phyloP scores from a whole-genome alignment of 2,113 vertebrate species.

The Lagopus leucura region DNA sequence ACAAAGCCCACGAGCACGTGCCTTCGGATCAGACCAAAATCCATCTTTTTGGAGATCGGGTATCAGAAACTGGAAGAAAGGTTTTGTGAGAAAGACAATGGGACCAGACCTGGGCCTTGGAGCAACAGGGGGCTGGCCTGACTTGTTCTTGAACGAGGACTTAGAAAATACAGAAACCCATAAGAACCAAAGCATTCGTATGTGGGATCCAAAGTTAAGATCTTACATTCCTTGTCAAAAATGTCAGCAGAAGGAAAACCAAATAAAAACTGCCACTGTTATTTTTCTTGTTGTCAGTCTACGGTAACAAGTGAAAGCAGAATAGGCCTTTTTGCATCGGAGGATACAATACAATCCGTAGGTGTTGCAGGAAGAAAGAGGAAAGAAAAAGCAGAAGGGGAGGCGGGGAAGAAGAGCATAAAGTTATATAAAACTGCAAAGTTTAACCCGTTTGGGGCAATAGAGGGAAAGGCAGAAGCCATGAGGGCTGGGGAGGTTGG shows the following conservation, averaged over 20 bases:
- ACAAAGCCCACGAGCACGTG: background rate
- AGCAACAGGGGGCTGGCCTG: background rate
- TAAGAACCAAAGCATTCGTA: fast-evolving
- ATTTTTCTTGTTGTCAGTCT: conserved; percentile 41
- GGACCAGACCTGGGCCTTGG: background rate
- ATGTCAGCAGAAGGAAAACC: conserved; percentile 6
- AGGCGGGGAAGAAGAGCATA: background rate
- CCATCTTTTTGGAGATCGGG: background rate
- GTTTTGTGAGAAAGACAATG: background rate
- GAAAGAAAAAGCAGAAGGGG: background rate
- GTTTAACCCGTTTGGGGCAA: background rate
- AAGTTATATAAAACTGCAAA: conserved; percentile 43
- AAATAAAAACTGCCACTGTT: conserved; percentile 44
- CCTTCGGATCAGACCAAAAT: background rate
- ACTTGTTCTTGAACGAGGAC: background rate
- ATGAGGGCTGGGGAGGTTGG: background rate
- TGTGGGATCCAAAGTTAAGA: background rate
- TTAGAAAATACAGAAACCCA: background rate
- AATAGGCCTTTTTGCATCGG: conserved; percentile 16
- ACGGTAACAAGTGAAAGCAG: conserved; percentile 11
- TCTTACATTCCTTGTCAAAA: conserved; percentile 8
- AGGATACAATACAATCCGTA: conserved; percentile 38
- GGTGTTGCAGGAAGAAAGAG: conserved; percentile 38
- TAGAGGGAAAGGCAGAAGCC: background rate
- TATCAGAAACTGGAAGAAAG: background rate